phyloP scores from a whole-genome alignment of 2,797 vertebrate genomes.

The Sphenopsis melanotis region DNA sequence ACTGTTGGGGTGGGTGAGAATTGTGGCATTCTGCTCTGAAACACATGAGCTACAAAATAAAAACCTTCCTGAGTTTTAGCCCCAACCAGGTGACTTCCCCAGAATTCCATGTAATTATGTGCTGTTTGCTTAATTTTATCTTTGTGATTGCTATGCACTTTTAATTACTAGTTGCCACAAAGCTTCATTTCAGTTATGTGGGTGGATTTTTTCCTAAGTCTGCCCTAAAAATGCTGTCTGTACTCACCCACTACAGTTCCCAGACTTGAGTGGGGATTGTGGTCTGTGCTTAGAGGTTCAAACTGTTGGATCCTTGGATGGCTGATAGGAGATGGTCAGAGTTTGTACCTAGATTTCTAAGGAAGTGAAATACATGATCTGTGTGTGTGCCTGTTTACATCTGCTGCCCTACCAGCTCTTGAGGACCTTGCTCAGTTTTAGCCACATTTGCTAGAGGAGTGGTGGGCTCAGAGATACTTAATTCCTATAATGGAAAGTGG shows the following conservation, averaged over 20 bases:
- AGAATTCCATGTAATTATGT: not conserved
- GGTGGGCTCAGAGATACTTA: not conserved
- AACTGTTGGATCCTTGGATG: not conserved
- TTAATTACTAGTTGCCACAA: not conserved
- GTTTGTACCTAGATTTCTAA: not conserved
- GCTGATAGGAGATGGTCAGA: not conserved
- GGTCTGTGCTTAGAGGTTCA: not conserved
- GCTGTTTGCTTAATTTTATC: not conserved
- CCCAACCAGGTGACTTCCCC: not conserved
- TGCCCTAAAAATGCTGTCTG: not conserved
- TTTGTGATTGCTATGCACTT: not conserved
- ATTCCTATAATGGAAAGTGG: not conserved
- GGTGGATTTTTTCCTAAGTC: not conserved
- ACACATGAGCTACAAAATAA: not conserved
- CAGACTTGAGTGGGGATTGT: not conserved
- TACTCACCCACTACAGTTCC: not conserved
- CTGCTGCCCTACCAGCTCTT: not conserved
- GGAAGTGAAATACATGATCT: not conserved
- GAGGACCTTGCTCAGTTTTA: not conserved
- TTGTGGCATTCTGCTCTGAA: not conserved
- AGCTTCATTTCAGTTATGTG: not conserved
- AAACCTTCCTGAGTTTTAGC: not conserved
- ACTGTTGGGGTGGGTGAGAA: not conserved
- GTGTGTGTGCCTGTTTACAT: not conserved
- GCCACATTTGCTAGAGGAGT: not conserved